These are phyloP conservation scores for Axis porcinus DNA, from an alignment of 2,113 vertebrate species.

Conservation along the genomic window DNA sequence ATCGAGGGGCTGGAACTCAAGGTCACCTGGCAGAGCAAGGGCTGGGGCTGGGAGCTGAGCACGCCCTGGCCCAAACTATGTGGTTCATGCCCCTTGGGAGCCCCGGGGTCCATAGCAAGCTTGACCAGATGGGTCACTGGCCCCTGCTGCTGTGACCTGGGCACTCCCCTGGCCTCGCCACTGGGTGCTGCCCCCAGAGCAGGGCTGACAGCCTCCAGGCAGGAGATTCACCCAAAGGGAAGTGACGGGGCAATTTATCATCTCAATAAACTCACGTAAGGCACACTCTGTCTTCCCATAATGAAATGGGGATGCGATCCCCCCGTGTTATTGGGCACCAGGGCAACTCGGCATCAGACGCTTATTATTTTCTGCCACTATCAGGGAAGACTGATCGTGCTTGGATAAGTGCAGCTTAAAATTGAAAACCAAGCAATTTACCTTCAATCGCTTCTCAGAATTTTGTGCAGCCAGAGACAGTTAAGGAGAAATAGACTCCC, in stretches of 20 bases:
- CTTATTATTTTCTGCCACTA: conserved; percentile 15
- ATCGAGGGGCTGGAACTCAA: neutral
- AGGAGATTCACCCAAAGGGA: fast-evolving
- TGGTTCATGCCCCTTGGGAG: neutral
- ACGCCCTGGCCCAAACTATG: neutral
- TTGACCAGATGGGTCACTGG: neutral
- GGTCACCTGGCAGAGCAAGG: fast-evolving
- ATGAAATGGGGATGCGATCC: neutral
- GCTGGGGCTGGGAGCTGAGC: neutral
- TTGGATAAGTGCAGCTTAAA: conserved; percentile 73
- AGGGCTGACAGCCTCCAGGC: neutral
- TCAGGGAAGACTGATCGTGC: conserved; percentile 56
- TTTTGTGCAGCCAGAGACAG: conserved; percentile 59
- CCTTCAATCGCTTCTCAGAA: conserved; percentile 69
- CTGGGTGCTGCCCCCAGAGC: neutral
- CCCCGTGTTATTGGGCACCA: conserved; percentile 11
- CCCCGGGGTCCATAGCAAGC: neutral
- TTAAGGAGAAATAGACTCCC: conserved; percentile 55
- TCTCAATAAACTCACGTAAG: fast-evolving
- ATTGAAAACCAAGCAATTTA: conserved; percentile 76
- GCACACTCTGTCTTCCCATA: neutral
- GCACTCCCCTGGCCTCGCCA: neutral
- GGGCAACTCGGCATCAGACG: neutral
- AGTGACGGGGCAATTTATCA: fast-evolving
- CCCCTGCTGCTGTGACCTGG: neutral